Evolutionary conservation across 2,888 invertebrate genomes (phyloP).

Genomic region (Bombylius discolor): DNA sequence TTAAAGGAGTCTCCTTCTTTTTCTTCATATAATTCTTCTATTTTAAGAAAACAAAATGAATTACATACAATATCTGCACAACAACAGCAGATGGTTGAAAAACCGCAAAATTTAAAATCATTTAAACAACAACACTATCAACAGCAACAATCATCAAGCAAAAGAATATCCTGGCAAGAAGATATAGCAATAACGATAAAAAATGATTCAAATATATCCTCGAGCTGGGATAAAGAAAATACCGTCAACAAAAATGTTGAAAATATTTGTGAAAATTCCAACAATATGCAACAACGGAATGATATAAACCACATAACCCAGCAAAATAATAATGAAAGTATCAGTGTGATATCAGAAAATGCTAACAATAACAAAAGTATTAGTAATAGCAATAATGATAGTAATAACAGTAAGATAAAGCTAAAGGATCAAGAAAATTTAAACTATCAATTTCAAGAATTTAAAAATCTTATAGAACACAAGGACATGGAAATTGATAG

Average conservation of each 20-base stretch:
- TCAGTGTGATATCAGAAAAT: neutral
- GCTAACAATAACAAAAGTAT: neutral
- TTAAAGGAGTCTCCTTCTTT: neutral
- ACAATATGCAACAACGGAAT: neutral
- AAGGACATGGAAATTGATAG: neutral
- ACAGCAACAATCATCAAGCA: neutral
- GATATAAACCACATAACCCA: neutral
- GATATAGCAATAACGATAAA: conserved; percentile 1
- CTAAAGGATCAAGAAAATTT: too few species aligned
- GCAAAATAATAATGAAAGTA: neutral
- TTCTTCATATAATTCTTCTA: too few species aligned
- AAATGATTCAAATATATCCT: conserved; percentile 1
- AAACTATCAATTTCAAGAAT: neutral
- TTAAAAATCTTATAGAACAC: neutral
- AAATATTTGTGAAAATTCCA: too few species aligned
- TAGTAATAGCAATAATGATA: neutral
- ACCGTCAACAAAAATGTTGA: too few species aligned
- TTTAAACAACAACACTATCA: neutral
- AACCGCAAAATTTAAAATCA: neutral
- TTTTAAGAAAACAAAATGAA: neutral
- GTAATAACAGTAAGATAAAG: neutral
- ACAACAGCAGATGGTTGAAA: neutral
- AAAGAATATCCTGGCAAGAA: conserved; percentile 5
- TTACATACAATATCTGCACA: neutral
- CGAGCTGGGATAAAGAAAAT: neutral